Conservation (phyloP, 2,797 vertebrate species). For the Catostomus latipinnis region DNA sequence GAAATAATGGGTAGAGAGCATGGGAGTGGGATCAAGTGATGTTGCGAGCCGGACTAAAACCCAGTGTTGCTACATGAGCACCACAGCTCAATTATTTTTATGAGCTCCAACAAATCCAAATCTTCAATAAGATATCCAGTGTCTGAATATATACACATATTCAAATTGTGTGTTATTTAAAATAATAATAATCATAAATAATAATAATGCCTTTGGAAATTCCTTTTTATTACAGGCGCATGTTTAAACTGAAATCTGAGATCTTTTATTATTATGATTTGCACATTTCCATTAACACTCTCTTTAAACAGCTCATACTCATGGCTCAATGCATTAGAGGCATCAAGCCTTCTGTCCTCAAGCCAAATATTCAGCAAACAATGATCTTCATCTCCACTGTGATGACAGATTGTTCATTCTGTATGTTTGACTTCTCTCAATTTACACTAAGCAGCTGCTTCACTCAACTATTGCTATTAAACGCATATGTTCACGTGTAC, state of each 20-base stretch:
- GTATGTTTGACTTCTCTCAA: slow-evolving; percentile 58
- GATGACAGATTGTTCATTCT: slow-evolving; percentile 60
- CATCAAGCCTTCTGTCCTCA: slow-evolving; percentile 26
- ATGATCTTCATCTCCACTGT: slow-evolving; percentile 59
- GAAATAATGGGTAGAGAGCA: too few relatives aligned
- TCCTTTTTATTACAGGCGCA: slow-evolving; percentile 5
- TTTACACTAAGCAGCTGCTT: slow-evolving; percentile 58
- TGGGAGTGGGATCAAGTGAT: too few relatives aligned
- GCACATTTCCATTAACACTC: slow-evolving; percentile 49
- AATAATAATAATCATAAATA: too few relatives aligned
- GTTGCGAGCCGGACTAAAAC: too few relatives aligned
- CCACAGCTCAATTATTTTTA: neutral
- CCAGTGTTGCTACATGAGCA: too few relatives aligned
- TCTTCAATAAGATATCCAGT: too few relatives aligned
- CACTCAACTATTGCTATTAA: slow-evolving; percentile 34
- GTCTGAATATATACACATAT: too few relatives aligned
- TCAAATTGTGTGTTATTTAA: too few relatives aligned
- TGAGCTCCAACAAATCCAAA: too few relatives aligned
- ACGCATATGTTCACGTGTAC: slow-evolving; percentile 65
- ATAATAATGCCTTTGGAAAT: too few relatives aligned
- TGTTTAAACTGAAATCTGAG: slow-evolving; percentile 10
- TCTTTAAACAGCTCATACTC: slow-evolving; percentile 37
- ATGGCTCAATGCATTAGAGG: slow-evolving; percentile 10
- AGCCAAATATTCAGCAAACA: slow-evolving; percentile 49
- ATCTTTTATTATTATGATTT: slow-evolving; percentile 35